phyloP scores from a whole-genome alignment of 2,113 vertebrate genomes.

The Gracilinanus agilis region DNA sequence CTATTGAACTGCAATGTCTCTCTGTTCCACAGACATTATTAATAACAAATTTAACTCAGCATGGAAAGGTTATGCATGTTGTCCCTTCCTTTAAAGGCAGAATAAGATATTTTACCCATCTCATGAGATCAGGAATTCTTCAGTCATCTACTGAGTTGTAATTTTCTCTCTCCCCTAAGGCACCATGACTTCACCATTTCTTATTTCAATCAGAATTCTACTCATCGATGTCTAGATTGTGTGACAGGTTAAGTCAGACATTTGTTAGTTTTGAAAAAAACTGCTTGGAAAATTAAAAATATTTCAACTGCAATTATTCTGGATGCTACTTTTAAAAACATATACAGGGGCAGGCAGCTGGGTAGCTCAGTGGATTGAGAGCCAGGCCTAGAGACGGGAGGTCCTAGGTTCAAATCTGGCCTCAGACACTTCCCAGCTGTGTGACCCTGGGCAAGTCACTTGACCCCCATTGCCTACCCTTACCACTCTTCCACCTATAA shows the following conservation, averaged over 20 bases:
- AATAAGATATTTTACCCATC: rapidly evolving
- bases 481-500: too few relatives aligned
- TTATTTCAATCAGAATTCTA: neutral
- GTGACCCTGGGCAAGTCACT: too few relatives aligned
- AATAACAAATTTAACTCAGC: rapidly evolving
- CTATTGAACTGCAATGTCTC: neutral
- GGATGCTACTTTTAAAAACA: neutral
- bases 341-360: too few relatives aligned
- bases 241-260: neutral
- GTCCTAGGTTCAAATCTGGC: too few relatives aligned
- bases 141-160: rapidly evolving
- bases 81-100: neutral
- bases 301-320: neutral
- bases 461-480: too few relatives aligned
- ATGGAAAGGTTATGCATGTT: rapidly evolving
- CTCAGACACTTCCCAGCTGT: too few relatives aligned
- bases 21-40: neutral
- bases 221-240: neutral
- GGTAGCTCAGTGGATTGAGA: too few relatives aligned
- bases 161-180: neutral
- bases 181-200: neutral
- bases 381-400: too few relatives aligned
- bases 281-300: neutral
- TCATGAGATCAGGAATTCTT: rapidly evolving
- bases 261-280: neutral